These are phyloP conservation scores for Mallateleia sp. DNA, from an alignment of 2,888 invertebrate genomes.

Conservation along the genomic window DNA sequence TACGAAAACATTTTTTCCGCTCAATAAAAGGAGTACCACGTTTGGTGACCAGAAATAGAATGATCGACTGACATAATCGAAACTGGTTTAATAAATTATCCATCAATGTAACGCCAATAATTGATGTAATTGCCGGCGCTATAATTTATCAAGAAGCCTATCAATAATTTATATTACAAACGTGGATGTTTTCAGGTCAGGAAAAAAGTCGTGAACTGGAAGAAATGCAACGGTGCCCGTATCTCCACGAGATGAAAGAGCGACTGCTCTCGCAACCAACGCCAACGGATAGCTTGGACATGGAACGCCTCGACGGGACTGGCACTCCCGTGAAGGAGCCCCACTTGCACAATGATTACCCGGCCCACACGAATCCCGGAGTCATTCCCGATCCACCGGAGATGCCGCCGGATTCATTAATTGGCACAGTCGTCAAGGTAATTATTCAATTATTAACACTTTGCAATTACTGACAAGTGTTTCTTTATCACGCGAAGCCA, in stretches of 20 bases:
- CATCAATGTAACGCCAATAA: not conserved
- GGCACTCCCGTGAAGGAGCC: slow-evolving; percentile 89
- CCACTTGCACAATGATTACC: slow-evolving; percentile 89
- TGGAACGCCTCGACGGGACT: slow-evolving; percentile 91
- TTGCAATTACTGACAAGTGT: slow-evolving; percentile 37
- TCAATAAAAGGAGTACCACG: too few relatives aligned
- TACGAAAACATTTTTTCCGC: too few relatives aligned
- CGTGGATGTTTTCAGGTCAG: slow-evolving; percentile 83
- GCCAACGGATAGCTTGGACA: slow-evolving; percentile 92
- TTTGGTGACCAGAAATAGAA: slow-evolving; percentile 16
- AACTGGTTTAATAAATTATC: slow-evolving; percentile 44
- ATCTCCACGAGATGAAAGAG: slow-evolving; percentile 98
- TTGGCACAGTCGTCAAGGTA: slow-evolving; percentile 97
- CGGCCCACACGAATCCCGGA: slow-evolving; percentile 90
- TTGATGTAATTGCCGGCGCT: slow-evolving; percentile 31
- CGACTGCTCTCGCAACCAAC: slow-evolving; percentile 94
- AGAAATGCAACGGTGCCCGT: slow-evolving; percentile 97
- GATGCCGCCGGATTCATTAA: slow-evolving; percentile 92
- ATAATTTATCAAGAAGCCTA: slow-evolving; percentile 20
- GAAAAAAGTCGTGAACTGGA: slow-evolving; percentile 86
- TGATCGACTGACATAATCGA: slow-evolving; percentile 17
- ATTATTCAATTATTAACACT: slow-evolving; percentile 80
- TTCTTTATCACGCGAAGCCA: not conserved
- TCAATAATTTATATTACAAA: slow-evolving; percentile 39
- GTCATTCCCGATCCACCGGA: slow-evolving; percentile 89